phyloP scores from a whole-genome alignment of 2,113 vertebrate species.

The Anas platyrhynchos region DNA sequence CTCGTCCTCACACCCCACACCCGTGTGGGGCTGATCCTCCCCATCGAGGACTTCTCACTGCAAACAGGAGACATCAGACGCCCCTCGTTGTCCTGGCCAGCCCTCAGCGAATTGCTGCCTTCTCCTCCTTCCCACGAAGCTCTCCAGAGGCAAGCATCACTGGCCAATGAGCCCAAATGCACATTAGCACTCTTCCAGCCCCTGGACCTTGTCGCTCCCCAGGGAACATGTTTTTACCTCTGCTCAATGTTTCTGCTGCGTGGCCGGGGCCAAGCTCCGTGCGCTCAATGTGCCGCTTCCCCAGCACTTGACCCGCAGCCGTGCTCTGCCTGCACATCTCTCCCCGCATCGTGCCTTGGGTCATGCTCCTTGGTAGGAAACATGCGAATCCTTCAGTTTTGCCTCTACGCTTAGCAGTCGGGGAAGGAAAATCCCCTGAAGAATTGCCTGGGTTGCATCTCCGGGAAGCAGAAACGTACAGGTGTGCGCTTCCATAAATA shows the following conservation, averaged over 20 bases:
- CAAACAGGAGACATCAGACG: neutral
- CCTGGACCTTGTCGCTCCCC: accelerated
- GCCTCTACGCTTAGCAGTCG: neutral
- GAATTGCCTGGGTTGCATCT: conserved; percentile 39
- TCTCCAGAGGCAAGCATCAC: neutral
- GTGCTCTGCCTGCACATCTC: neutral
- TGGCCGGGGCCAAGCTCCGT: neutral
- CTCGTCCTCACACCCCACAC: neutral
- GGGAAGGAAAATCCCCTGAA: neutral
- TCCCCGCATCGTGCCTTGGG: accelerated
- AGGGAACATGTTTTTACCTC: neutral
- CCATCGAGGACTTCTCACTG: neutral
- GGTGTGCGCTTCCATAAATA: conserved; percentile 31
- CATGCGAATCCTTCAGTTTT: neutral
- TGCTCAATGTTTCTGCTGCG: neutral
- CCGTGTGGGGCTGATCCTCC: neutral
- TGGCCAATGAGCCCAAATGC: neutral
- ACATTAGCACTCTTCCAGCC: neutral
- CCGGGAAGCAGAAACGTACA: neutral
- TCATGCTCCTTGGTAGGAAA: neutral
- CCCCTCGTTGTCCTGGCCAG: neutral
- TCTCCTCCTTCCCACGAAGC: neutral
- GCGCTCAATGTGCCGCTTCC: accelerated
- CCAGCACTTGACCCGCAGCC: neutral
- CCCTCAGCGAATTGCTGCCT: accelerated